A percentile compares a stretch with the other conserved stretches of the same genome.
These are phyloP conservation scores for Aythya fuligula DNA, from an alignment of 2,797 vertebrate species.

Conservation along the genomic window DNA sequence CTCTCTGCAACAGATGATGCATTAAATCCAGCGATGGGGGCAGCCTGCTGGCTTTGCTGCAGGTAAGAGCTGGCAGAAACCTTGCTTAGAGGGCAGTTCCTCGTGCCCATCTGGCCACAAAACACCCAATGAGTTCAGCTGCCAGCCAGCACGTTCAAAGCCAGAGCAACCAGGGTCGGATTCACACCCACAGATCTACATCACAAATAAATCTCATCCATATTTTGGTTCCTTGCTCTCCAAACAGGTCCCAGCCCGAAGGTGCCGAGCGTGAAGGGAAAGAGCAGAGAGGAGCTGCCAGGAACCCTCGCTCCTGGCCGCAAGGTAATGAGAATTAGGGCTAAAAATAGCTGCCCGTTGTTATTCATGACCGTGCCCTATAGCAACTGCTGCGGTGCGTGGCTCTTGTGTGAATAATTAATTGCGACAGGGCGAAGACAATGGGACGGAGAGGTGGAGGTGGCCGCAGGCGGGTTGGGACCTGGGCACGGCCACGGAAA, in stretches of 20 bases:
- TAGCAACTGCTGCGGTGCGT: neutral
- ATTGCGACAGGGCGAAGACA: neutral
- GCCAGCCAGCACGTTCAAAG: neutral
- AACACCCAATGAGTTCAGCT: fast-evolving
- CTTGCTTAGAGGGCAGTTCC: neutral
- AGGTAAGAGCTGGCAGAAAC: neutral
- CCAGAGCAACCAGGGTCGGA: neutral
- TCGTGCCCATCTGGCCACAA: neutral
- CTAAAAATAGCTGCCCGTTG: constrained; percentile 56
- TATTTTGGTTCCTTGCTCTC: neutral
- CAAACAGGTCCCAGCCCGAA: neutral
- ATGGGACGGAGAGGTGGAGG: neutral
- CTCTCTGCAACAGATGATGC: neutral
- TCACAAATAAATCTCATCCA: neutral
- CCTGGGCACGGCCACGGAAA: neutral
- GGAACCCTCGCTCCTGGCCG: neutral
- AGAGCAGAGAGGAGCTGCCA: neutral
- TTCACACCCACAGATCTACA: fast-evolving
- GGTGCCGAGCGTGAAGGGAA: neutral
- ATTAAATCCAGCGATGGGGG: neutral
- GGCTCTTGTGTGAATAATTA: constrained; percentile 34
- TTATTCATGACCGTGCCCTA: neutral
- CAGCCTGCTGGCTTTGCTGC: fast-evolving
- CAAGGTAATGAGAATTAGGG: constrained; percentile 37
- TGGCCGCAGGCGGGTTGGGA: neutral